Conservation (phyloP, 2,797 vertebrate genomes). For the Halcyon leucocephala region DNA sequence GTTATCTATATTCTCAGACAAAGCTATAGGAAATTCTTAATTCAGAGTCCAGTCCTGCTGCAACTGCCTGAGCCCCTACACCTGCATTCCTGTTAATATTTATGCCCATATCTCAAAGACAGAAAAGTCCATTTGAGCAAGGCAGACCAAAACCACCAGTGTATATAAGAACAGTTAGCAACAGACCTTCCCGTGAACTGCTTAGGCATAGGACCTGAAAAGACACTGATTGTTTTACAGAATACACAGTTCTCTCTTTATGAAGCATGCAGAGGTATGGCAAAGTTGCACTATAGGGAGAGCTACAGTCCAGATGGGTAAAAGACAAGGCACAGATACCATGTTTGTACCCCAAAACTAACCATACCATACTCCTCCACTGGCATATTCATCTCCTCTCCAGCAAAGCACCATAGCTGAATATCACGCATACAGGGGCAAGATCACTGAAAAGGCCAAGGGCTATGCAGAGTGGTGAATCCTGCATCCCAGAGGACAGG, state of each 20-base stretch:
- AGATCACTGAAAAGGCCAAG: not conserved
- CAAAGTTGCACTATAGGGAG: not conserved
- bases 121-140: not conserved
- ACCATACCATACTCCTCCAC: not conserved
- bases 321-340: not conserved
- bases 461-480: not conserved
- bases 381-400: not conserved
- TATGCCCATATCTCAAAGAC: not conserved
- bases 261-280: not conserved
- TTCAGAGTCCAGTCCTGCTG: not conserved
- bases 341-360: not conserved
- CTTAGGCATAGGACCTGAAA: not conserved
- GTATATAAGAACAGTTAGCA: not conserved
- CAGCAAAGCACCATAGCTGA: not conserved
- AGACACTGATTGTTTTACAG: not conserved
- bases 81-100: not conserved
- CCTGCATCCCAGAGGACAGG: not conserved
- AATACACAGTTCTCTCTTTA: not conserved
- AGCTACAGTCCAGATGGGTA: not conserved
- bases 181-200: not conserved
- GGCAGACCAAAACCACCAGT: not conserved
- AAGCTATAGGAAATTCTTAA: not conserved
- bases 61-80: not conserved
- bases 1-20: not conserved
- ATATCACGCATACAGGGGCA: not conserved